A percentile compares a stretch with the other conserved stretches of the same genome.
These are phyloP conservation scores for Lordiphosa collinella DNA, from an alignment of 1,140 invertebrate genomes.

Conservation along the genomic window DNA sequence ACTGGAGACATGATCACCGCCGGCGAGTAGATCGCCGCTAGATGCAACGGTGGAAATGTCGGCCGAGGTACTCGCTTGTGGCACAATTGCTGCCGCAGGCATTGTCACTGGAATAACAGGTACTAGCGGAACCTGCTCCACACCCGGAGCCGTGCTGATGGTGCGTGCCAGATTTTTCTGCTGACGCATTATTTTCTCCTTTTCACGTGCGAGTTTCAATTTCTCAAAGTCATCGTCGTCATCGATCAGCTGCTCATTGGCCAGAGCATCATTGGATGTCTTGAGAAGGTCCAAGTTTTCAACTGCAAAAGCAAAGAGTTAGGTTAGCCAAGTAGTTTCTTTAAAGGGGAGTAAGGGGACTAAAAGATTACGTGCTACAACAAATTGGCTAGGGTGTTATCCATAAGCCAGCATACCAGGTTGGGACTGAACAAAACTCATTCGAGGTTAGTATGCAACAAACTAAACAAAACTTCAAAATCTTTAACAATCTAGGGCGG, in stretches of 20 bases:
- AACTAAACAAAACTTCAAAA: neutral
- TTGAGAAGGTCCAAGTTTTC: constrained; percentile 62
- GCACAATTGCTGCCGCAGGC: constrained; percentile 8
- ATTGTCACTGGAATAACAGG: constrained; percentile 49
- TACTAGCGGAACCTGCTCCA: constrained; percentile 46
- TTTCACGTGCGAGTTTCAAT: constrained; percentile 80
- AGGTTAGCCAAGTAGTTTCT: neutral
- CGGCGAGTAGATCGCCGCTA: constrained; percentile 46
- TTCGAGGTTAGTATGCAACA: constrained; percentile 39
- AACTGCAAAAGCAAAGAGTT: constrained; percentile 38
- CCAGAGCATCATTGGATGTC: constrained; percentile 51
- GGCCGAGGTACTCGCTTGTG: constrained; percentile 5
- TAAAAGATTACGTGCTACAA: constrained; percentile 6
- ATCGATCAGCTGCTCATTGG: constrained; percentile 29
- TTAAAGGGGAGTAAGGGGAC: neutral
- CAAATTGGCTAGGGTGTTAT: neutral
- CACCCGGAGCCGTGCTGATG: constrained; percentile 77
- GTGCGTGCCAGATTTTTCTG: constrained; percentile 80
- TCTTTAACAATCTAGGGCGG: neutral
- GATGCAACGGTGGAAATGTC: constrained; percentile 30
- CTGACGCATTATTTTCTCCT: constrained; percentile 79
- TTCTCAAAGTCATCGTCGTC: constrained; percentile 81
- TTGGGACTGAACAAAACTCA: constrained; percentile 18
- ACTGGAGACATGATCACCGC: constrained; percentile 26
- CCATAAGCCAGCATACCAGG: constrained; percentile 1